Conservation (phyloP, 64 coral and sea anemone species). For the Catalaphyllia jardinei region DNA sequence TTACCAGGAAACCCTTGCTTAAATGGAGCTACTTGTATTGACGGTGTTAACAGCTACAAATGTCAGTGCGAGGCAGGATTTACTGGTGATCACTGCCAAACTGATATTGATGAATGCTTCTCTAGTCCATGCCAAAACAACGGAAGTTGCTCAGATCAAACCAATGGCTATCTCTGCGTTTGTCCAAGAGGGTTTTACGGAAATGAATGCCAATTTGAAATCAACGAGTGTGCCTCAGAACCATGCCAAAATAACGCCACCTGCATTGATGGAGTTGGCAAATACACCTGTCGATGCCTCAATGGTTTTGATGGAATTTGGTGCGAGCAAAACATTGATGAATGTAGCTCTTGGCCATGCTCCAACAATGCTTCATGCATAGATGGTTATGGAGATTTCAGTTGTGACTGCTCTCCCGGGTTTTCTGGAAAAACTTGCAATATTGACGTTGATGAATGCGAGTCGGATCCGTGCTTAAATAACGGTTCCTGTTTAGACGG, state of each 20-base stretch:
- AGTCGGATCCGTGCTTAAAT: neutral
- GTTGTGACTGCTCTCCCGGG: neutral
- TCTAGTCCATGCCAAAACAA: slow-evolving; percentile 48
- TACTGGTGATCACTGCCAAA: slow-evolving; percentile 10
- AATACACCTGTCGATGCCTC: neutral
- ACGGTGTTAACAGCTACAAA: slow-evolving; percentile 15
- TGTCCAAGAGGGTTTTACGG: neutral
- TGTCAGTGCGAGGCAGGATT: slow-evolving; percentile 7
- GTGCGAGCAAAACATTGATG: slow-evolving; percentile 6
- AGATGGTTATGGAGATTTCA: neutral
- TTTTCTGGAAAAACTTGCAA: slow-evolving; percentile 15
- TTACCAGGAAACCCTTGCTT: neutral
- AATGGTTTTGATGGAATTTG: neutral
- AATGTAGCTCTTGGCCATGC: slow-evolving; percentile 3
- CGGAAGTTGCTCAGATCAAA: slow-evolving; percentile 36
- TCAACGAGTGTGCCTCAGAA: neutral
- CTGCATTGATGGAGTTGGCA: neutral
- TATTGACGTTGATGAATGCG: neutral
- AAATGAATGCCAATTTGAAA: neutral
- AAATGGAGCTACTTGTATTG: slow-evolving; percentile 13
- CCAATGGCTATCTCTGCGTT: neutral
- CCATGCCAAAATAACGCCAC: slow-evolving; percentile 14
- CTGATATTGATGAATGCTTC: slow-evolving; percentile 12
- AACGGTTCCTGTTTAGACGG: neutral
- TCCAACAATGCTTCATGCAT: neutral